Evolutionary conservation across 2,797 vertebrate genomes (phyloP), one percentile per base, ranked within the genome.

Genomic region (Spondyliosoma cantharus): DNA sequence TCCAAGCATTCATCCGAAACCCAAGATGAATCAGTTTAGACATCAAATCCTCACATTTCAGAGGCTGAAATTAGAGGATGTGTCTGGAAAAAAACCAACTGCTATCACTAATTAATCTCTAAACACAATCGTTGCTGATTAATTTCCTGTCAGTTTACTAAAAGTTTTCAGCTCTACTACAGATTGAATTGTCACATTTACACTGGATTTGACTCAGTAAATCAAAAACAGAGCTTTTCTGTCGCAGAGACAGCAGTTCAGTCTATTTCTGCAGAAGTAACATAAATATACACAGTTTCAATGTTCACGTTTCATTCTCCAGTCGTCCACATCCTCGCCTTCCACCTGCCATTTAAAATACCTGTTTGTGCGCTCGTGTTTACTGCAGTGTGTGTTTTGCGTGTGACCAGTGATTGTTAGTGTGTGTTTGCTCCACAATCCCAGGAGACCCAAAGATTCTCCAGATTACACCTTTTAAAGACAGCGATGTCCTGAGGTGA

Each of bases 401-500:
- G 80, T 86, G 72, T 79, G 64, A 83, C 86, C 85, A 64, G 2
- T 85, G 78, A 86, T 86, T 80, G 78, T 83, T 84, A 53, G 83
- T 87, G 64, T 82, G 74, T 74, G 49, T 74, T 78, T 62, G 54
- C 49, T 12, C 46, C 14, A 4, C 53, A 49, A 73, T 82, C 74
- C 49, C 42, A 0, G 0, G 14, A 24, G 67, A 82, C 59, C 80
- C 58, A 76, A 56, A 78, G 78, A 86, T 82, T 60, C 68, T 74
- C 71, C 71, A 68, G 62, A 82, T 86, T 80, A 57, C 74, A 78
- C 57, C 83, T 83, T 82, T 42, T 65, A 63, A 85, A 79, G 62
- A 59, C 81, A 27, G 64, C 49, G 59, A 83, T 78, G 80, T 87
- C 78, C 63, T 45, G 68, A 64, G 63, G 70, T 86, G 84, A 87